Base-by-base conservation (phyloP, 2,797 vertebrate genomes). In the Anas georgica region DNA sequence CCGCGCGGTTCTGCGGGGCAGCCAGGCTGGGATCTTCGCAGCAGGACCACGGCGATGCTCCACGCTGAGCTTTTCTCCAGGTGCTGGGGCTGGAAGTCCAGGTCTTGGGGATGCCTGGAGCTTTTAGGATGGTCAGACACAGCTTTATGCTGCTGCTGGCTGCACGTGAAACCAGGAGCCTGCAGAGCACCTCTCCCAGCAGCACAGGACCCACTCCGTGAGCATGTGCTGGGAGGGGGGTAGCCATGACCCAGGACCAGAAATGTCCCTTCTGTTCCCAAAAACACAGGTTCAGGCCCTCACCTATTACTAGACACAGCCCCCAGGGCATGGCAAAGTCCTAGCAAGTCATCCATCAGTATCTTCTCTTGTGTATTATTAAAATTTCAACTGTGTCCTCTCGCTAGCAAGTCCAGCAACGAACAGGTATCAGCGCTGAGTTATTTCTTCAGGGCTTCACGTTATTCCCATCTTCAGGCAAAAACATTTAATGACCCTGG, bases 401-500 rank as follows among this genome's bases (percentile, higher is more conserved):
- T 26, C 52, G 67, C 8, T 6, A 31, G 79, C 63, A 50, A 56
- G 4, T 78, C 56, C 60, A 86, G 76, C 63, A n/a, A 37, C 5
- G 72, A 91, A 91, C 25, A 75, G 31, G 1, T 11, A 76, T 6
- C 78, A 93, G 66, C 70, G 35, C 35, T 20, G 26, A 60, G 55
- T 23, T 59, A n/a, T n/a, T 88, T 70, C 31, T 91, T 52, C 77
- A 80, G 60, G 70, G 43, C 84, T 92, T 86, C 3, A 2, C 5
- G 52, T 43, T 67, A 86, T 48, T 87, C 73, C 35, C 22, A 5
- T 68, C 93, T 87, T 91, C 52, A 85, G 86, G 88, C 72, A 91
- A 87, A 90, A 92, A 56, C 31, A 46, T 83, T 92, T 74, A 79
- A 48, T 88, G 52, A 67, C 54, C 12, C 52, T 35, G 82, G 89